These are phyloP conservation scores for Bradypodion pumilum DNA, from an alignment of 2,797 vertebrate genomes.

Conservation along the genomic window DNA sequence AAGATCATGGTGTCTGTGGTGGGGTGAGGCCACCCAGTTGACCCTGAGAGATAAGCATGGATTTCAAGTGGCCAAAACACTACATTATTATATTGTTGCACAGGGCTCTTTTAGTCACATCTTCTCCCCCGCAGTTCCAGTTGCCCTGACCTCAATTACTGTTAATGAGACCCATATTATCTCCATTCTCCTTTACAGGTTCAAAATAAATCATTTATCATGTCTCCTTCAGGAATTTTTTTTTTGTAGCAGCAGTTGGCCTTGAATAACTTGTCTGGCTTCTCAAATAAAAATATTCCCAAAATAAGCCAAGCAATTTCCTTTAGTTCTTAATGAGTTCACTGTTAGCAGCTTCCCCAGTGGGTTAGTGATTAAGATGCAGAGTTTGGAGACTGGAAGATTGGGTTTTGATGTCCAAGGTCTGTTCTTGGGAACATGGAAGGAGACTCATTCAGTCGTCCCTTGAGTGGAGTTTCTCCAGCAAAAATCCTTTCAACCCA, in stretches of 20 bases:
- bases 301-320: neutral
- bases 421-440: too few relatives aligned
- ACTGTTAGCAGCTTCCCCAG: too few relatives aligned
- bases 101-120: neutral
- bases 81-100: neutral
- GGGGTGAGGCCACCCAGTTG: neutral
- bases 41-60: neutral
- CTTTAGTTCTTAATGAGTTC: slow-evolving; percentile 1
- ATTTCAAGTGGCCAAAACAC: neutral
- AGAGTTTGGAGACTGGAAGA: too few relatives aligned
- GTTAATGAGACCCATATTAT: neutral
- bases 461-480: too few relatives aligned
- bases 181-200: neutral
- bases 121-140: neutral
- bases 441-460: too few relatives aligned
- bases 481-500: too few relatives aligned
- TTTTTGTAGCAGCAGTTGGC: neutral
- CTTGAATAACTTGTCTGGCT: neutral
- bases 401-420: too few relatives aligned
- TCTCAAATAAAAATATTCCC: neutral
- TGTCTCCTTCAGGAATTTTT: neutral
- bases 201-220: slow-evolving; percentile 13
- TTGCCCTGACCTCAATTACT: slow-evolving; percentile 13
- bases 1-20: neutral
- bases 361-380: too few relatives aligned